Base-by-base conservation (phyloP, 1,140 invertebrate species). In the Whitmania pigra region DNA sequence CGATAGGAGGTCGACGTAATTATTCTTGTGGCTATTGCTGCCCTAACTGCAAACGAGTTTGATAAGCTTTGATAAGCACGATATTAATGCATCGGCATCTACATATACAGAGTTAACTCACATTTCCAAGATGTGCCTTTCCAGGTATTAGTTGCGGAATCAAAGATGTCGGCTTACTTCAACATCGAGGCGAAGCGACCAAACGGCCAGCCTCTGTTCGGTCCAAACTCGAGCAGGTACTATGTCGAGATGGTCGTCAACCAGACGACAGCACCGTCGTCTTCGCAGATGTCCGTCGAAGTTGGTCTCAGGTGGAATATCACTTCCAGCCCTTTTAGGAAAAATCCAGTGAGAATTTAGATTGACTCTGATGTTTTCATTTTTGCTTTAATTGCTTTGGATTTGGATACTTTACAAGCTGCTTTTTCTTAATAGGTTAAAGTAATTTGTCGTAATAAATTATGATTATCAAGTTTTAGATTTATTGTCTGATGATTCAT, bases 121-220 rank as follows among this genome's bases (percentile, higher is more conserved):
- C n/a, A n/a, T n/a, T n/a, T n/a, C n/a, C 13, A 43, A 43, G 40
- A 13, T 43, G 13, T 43, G 5, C 40, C 40, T 6, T 43, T 27
- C 36, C 73, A 80, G 79, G 79, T 79, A 69, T 72, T 76, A 31
- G 77, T 79, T 15, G 78, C 77, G 20, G 76, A 69, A 5, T 54
- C 74, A 11, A 67, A 72, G 27, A 67, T 67, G 27, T 49, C 69
- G 15, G 72, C 66, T 0, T 76, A 75, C 70, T 71, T 66, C 25
- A 71, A 29, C 18, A 25, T 57, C 20, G n/a, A 55, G 49, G 74
- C 75, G 13, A 54, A 63, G 63, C 73, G 71, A 57, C 67, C 29
- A 31, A 73, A 74, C 27, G 29, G 40, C 27, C 17, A 13, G 11
- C 67, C 67, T 13, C 57, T 31, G 57, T 25, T 22, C 29, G 20